Evolutionary conservation across 2,113 vertebrate genomes (phyloP).

Genomic region (Brachyistius frenatus): DNA sequence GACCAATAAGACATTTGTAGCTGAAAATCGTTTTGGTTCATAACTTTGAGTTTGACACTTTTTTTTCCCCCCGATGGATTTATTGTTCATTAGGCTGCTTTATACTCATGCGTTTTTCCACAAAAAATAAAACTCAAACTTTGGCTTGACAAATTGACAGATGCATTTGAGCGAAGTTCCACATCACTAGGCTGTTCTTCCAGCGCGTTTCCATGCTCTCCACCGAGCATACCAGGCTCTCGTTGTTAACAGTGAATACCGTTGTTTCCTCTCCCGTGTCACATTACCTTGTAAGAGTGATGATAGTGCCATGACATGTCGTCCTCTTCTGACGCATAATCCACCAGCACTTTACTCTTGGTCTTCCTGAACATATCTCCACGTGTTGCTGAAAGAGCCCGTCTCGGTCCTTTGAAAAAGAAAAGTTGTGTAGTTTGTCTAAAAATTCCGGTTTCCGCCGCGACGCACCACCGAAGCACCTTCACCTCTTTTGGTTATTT

Average conservation of each 20-base stretch:
- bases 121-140: too few species aligned
- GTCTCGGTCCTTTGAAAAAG: too few species aligned
- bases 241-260: too few species aligned
- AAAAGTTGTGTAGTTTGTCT: too few species aligned
- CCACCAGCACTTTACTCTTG: constrained; percentile 86
- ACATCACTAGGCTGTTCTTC: too few species aligned
- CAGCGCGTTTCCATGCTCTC: too few species aligned
- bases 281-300: constrained; percentile 83
- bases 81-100: neutral
- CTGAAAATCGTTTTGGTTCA: neutral
- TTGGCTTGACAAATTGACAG: too few species aligned
- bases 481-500: constrained; percentile 23
- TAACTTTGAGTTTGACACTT: neutral
- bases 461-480: constrained; percentile 45
- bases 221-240: too few species aligned
- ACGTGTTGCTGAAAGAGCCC: neutral
- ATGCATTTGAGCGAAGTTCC: too few species aligned
- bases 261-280: neutral
- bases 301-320: constrained; percentile 85
- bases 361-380: constrained; percentile 85
- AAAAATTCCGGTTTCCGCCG: constrained; percentile 7
- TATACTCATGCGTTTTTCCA: neutral
- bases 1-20: neutral
- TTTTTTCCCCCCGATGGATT: neutral
- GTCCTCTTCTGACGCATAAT: constrained; percentile 85